Conservation (phyloP, 35 echinoderm and acorn worm genomes). For the Antedon bifida region DNA sequence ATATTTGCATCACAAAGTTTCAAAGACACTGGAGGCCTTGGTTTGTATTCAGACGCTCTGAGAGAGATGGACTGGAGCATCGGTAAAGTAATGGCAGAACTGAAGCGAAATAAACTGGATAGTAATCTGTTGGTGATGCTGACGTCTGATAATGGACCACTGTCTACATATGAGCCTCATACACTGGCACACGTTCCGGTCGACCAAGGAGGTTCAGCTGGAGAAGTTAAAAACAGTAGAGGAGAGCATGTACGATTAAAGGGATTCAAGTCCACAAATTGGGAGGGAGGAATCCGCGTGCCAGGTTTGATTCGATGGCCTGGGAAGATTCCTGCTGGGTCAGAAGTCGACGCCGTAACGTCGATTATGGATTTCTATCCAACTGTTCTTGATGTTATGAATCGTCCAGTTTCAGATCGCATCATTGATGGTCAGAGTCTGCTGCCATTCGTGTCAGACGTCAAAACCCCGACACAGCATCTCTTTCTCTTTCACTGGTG, state of each 20-base stretch:
- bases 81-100: neutral
- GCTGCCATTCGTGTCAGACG: neutral
- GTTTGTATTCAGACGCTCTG: neutral
- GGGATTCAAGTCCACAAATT: neutral
- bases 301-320: neutral
- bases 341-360: neutral
- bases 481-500: neutral
- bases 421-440: neutral
- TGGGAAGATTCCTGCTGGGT: neutral
- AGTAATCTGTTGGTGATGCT: neutral
- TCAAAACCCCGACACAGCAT: neutral
- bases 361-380: neutral
- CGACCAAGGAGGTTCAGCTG: neutral
- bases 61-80: slow-evolving; percentile 1
- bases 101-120: neutral
- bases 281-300: neutral
- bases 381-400: neutral
- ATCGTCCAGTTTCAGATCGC: neutral
- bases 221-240: slow-evolving; percentile 1
- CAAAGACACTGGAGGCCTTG: neutral
- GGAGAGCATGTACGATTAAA: neutral
- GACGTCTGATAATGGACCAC: neutral
- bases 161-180: neutral
- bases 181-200: neutral
- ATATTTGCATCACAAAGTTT: neutral